Percentiles rank a stretch among this genome's conserved stretches.
Evolutionary conservation across 2,797 vertebrate genomes (phyloP).

Genomic region (Acipenser transmontanus): DNA sequence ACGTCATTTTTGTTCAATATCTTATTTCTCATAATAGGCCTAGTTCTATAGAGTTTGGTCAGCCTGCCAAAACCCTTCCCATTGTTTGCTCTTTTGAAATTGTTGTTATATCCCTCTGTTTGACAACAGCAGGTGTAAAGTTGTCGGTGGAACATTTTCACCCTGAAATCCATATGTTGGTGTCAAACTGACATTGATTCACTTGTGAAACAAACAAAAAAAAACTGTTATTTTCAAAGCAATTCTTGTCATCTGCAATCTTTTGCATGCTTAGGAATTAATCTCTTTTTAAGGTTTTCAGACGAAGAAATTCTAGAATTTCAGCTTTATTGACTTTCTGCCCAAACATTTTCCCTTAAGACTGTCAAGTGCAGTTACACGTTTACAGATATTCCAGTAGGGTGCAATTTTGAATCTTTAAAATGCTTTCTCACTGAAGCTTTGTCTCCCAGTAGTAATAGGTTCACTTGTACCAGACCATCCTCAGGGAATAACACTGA

Average conservation of each 20-base stretch:
- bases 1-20: no score
- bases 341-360: constrained; percentile 11
- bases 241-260: constrained; percentile 8
- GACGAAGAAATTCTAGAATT: constrained; percentile 13
- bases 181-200: constrained; percentile 18
- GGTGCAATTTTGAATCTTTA: background rate
- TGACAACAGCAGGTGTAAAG: constrained; percentile 19
- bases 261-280: constrained; percentile 13
- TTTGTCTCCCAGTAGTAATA: constrained; percentile 40
- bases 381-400: background rate
- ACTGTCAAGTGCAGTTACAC: background rate
- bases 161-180: constrained; percentile 16
- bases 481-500: background rate
- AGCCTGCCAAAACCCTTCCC: no score
- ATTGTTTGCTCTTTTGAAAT: background rate
- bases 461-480: constrained; percentile 25
- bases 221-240: constrained; percentile 6
- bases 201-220: constrained; percentile 1
- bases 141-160: constrained; percentile 14
- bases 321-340: constrained; percentile 4
- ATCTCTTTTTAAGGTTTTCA: constrained; percentile 8
- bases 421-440: background rate
- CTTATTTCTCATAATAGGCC: no score
- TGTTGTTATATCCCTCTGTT: constrained; percentile 13
- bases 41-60: no score